Evolutionary conservation across 2,797 vertebrate genomes (phyloP), one percentile per base, ranked within the genome.

Genomic region (Pantherophis alleghaniensis): DNA sequence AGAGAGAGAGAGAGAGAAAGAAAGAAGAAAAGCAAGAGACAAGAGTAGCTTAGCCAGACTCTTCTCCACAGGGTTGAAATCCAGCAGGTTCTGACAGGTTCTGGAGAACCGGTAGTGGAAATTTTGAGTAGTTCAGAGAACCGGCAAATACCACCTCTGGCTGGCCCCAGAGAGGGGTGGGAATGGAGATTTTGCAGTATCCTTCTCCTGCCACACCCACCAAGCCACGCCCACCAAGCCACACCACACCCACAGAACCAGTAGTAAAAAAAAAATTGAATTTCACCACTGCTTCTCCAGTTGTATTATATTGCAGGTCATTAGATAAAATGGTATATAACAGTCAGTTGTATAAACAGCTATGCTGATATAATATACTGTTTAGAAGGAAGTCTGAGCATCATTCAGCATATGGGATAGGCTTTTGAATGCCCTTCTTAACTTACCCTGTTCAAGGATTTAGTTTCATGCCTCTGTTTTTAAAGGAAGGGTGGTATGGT

Each of bases 281-380:
- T 53, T 53, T 53, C 51, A 53, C 51, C 51, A 53, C 51, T 53
- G 51, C 95, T 95, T 94, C 96, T 90, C 94, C 96, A 94, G 22
- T 0, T 90, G 93, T 0, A 18, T 28, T 66, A 93, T 95, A 95
- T 96, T 97, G 92, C 91, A 96, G 96, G 88, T 94, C 91, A 91
- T 96, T 96, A 96, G 96, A 96, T 96, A 97, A 97, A 97, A 94
- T 12, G 95, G 96, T 94, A 94, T 90, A 94, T 95, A 90, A 91
- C 97, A 96, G 95, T 94, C 94, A 93, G 92, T 94, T 94, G 53
- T 92, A 86, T 2, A 47, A 92, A 86, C 94, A 14, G 95, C 86
- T 66, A 94, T 24, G 90, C 94, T 74, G 97, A n/a, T 32, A 96
- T 96, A 96, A 95, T 94, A 86, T 3, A 32, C 91, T 95, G 96